Evolutionary conservation across 92 coral and sea anemone genomes (phyloP).

Genomic region (Actinostola sp.): DNA sequence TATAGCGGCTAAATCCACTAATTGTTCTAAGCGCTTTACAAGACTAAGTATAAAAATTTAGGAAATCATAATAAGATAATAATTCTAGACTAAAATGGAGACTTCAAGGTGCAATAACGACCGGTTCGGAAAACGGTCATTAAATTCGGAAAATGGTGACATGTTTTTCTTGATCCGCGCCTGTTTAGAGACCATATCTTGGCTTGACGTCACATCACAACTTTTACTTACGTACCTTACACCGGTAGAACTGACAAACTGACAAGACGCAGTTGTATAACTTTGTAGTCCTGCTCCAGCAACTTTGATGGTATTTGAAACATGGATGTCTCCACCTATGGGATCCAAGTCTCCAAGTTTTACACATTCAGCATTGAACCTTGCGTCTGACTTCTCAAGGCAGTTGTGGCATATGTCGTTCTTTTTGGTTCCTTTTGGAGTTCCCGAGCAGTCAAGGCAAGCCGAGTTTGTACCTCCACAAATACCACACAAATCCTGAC

Average conservation of each 20-base stretch:
- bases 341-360: constrained; percentile 43
- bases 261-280: constrained; percentile 45
- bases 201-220: too few relatives aligned
- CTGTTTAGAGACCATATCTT: too few relatives aligned
- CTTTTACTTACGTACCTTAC: not conserved
- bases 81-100: too few relatives aligned
- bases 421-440: constrained; percentile 53
- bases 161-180: too few relatives aligned
- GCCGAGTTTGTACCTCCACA: constrained; percentile 52
- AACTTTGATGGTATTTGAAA: constrained; percentile 34
- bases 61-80: too few relatives aligned
- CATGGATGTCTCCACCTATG: constrained; percentile 55
- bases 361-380: constrained; percentile 44
- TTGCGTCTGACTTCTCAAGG: constrained; percentile 19
- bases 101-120: too few relatives aligned
- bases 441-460: constrained; percentile 60
- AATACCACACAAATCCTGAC: constrained; percentile 64
- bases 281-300: constrained; percentile 65
- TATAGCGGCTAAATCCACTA: too few relatives aligned
- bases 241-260: constrained; percentile 15
- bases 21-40: too few relatives aligned
- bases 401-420: constrained; percentile 57
- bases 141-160: too few relatives aligned
- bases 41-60: too few relatives aligned
- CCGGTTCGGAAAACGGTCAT: too few relatives aligned